Evolutionary conservation across 2,797 vertebrate species (phyloP).

Genomic region (Clarias platycephalus): DNA sequence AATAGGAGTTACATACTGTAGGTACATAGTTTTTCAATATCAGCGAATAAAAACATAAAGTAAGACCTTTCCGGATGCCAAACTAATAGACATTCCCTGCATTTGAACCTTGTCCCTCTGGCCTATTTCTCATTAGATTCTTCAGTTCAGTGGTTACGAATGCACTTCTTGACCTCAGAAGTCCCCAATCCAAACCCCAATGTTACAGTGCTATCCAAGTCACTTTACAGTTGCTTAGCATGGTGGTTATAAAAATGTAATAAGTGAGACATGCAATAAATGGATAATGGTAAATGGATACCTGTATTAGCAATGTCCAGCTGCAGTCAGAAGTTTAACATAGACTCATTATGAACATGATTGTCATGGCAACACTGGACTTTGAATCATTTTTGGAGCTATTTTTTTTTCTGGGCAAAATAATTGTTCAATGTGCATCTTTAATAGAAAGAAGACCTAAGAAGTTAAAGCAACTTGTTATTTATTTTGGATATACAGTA

Average conservation of each 20-base stretch:
- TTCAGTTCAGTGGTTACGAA: not conserved
- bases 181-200: not conserved
- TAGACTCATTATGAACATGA: no score
- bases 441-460: no score
- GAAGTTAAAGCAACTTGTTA: no score
- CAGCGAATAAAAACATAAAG: not conserved
- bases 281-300: not conserved
- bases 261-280: not conserved
- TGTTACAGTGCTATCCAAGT: not conserved
- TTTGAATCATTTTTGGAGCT: no score
- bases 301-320: not conserved
- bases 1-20: no score
- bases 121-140: not conserved
- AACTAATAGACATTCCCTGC: not conserved
- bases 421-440: no score
- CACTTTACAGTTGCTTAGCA: not conserved
- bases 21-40: not conserved
- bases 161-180: not conserved
- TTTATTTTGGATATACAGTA: no score
- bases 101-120: not conserved
- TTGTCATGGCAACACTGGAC: no score
- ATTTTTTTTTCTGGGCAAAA: no score
- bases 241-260: not conserved
- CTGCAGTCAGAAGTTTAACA: no score
- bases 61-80: not conserved